Conservation (phyloP, 2,888 invertebrate genomes). For the Anoncus sp. region DNA sequence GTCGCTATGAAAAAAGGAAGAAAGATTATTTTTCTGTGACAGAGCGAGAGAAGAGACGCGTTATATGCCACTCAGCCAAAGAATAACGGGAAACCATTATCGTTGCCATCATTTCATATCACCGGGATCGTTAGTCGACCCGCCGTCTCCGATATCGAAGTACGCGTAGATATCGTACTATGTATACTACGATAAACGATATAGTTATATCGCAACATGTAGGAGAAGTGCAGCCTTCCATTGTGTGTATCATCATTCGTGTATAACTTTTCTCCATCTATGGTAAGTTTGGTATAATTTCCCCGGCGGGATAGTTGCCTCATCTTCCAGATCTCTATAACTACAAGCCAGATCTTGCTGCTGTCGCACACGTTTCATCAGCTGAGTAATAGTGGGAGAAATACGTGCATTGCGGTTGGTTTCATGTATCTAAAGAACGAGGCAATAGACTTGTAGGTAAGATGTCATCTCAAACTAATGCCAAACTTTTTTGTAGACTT, state of each 20-base stretch:
- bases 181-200: neutral
- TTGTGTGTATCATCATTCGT: neutral
- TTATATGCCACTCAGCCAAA: constrained; percentile 46
- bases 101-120: constrained; percentile 52
- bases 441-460: too few relatives aligned
- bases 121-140: constrained; percentile 44
- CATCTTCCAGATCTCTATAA: too few relatives aligned
- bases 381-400: too few relatives aligned
- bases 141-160: constrained; percentile 28
- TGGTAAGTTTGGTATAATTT: too few relatives aligned
- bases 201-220: constrained; percentile 22
- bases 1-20: constrained; percentile 46
- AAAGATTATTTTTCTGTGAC: constrained; percentile 57
- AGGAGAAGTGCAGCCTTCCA: neutral
- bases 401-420: too few relatives aligned
- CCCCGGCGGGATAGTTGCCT: too few relatives aligned
- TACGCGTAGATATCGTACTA: constrained; percentile 5
- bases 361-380: too few relatives aligned
- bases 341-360: too few relatives aligned
- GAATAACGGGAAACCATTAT: constrained; percentile 59
- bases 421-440: too few relatives aligned
- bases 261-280: too few relatives aligned
- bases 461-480: too few relatives aligned
- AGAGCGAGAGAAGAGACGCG: constrained; percentile 27
- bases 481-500: too few relatives aligned